Evolutionary conservation across 2,797 vertebrate species (phyloP).

Genomic region (Sitta carolinensis): DNA sequence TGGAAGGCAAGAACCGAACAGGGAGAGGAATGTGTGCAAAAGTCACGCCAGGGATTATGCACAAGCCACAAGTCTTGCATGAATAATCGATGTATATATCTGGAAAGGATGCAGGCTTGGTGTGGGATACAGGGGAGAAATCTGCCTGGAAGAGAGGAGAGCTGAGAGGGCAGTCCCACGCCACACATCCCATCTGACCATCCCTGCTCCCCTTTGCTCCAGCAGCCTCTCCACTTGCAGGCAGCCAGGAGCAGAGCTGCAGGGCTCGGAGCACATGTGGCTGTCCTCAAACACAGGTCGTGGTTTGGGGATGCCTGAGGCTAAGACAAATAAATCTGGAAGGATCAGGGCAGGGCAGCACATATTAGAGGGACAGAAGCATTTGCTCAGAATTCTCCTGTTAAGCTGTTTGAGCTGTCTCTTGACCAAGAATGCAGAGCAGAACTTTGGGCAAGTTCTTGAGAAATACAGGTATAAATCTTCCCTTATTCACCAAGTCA

Average conservation of each 20-base stretch:
- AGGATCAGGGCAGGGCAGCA: background rate
- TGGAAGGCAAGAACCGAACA: background rate
- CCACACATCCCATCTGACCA: background rate
- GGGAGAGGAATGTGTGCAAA: background rate
- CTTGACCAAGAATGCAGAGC: background rate
- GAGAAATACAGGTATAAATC: constrained; percentile 42
- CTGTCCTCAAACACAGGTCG: constrained; percentile 36
- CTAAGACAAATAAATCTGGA: background rate
- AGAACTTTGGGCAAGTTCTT: background rate
- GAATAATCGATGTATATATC: background rate
- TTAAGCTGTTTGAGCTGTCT: background rate
- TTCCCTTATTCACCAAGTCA: background rate
- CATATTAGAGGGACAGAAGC: background rate
- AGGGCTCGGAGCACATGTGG: background rate
- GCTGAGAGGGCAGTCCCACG: background rate
- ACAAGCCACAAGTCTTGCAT: background rate
- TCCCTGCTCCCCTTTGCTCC: background rate
- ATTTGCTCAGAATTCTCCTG: background rate
- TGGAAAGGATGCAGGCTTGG: background rate
- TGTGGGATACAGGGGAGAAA: background rate
- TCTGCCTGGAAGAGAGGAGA: background rate
- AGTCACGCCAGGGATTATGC: background rate
- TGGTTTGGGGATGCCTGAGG: background rate
- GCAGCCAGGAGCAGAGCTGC: background rate
- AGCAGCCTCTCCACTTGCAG: background rate